phyloP scores from a whole-genome alignment of 1,140 invertebrate genomes.

The Polypedilum vanderplanki region DNA sequence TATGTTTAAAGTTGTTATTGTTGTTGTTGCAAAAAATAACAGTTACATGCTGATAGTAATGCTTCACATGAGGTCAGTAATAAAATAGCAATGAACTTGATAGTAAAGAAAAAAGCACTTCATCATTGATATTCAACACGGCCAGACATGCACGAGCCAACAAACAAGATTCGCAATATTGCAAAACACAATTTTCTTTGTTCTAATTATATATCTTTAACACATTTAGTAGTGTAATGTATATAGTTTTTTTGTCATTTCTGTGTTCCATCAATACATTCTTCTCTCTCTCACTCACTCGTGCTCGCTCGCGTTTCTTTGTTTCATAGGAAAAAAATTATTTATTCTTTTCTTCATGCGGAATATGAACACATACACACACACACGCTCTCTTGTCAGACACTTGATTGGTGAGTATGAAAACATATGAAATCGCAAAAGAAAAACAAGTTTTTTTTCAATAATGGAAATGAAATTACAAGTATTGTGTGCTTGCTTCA shows the following conservation, averaged over 20 bases:
- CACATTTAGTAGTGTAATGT: background rate
- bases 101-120: background rate
- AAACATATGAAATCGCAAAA: constrained; percentile 26
- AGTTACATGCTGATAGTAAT: background rate
- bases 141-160: background rate
- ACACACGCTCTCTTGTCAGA: background rate
- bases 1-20: background rate
- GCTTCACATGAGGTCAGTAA: background rate
- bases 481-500: background rate
- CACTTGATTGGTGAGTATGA: constrained; percentile 2
- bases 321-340: background rate
- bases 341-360: background rate
- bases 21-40: too few relatives aligned
- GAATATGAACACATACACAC: background rate
- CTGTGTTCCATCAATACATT: constrained; percentile 6
- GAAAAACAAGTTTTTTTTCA: constrained; percentile 24
- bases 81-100: constrained; percentile 19
- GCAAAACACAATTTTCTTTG: constrained; percentile 11
- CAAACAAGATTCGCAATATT: background rate
- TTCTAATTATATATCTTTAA: constrained; percentile 21
- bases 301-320: background rate
- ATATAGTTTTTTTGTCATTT: background rate
- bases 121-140: background rate
- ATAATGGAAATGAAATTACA: background rate
- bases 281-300: background rate